Evolutionary conservation across 2,888 invertebrate genomes (phyloP).

Genomic region (Melieria crassipennis): DNA sequence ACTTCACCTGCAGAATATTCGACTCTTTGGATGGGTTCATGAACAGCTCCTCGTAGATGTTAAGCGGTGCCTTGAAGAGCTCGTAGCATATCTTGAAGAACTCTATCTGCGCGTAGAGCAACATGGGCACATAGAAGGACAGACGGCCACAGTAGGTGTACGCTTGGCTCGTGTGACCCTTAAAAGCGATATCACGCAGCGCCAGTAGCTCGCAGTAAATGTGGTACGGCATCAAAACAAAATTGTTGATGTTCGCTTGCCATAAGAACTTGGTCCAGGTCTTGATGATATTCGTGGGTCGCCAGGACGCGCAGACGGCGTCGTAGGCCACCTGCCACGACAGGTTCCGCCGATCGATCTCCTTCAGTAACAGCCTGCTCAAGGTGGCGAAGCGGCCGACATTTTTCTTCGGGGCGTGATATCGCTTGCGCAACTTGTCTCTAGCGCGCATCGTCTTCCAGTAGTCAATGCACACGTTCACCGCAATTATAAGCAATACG

Average conservation of each 20-base stretch:
- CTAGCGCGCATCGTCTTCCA: slow-evolving; percentile 63
- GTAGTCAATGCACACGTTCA: slow-evolving; percentile 73
- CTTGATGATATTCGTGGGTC: slow-evolving; percentile 65
- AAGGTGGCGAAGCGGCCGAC: slow-evolving; percentile 46
- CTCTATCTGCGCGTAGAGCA: slow-evolving; percentile 60
- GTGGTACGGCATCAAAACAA: slow-evolving; percentile 56
- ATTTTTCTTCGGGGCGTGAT: slow-evolving; percentile 41
- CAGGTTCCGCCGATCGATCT: slow-evolving; percentile 56
- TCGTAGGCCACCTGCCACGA: slow-evolving; percentile 63
- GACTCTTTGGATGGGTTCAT: slow-evolving; percentile 56
- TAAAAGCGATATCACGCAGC: slow-evolving; percentile 54
- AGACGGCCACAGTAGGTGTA: slow-evolving; percentile 57
- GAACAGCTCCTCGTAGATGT: slow-evolving; percentile 62
- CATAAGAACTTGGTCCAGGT: slow-evolving; percentile 59
- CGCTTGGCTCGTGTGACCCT: slow-evolving; percentile 53
- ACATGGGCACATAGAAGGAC: slow-evolving; percentile 58
- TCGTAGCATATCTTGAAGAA: slow-evolving; percentile 57
- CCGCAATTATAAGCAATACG: slow-evolving; percentile 72
- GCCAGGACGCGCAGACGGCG: slow-evolving; percentile 64
- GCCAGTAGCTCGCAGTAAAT: slow-evolving; percentile 57
- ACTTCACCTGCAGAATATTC: slow-evolving; percentile 61
- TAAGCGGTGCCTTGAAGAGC: slow-evolving; percentile 60
- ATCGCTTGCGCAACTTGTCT: slow-evolving; percentile 45
- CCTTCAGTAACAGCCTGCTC: slow-evolving; percentile 62
- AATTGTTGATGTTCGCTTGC: slow-evolving; percentile 55